Base-by-base conservation (phyloP, 2,888 invertebrate species). In the Plebejus anna region DNA sequence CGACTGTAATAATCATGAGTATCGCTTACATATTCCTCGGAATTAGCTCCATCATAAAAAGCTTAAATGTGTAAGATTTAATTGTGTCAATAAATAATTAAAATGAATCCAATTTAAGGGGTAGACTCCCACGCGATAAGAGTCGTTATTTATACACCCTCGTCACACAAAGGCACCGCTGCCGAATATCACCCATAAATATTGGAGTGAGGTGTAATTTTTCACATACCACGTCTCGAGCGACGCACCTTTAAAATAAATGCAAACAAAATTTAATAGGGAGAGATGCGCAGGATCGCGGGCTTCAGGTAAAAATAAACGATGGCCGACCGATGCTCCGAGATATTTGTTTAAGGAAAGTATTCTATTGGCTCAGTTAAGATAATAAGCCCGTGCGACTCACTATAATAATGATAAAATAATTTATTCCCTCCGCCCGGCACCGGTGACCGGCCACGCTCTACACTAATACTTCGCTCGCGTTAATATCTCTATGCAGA, bases 191-290 rank as follows among this genome's bases (percentile, higher is more conserved):
- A 92, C 91, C 94, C 94, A 94, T 94, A 94, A 94, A 94, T 94
- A 94, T 94, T 94, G 94, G 93, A 86, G 89, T 90, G 92, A 93
- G 93, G 94, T 94, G 94, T 94, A 94, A 93, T 94, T 94, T 94
- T 93, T 94, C 94, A 94, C 94, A 94, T 94, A 93, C 94, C 94
- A 91, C 88, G 91, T 92, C 92, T 88, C 90, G 92, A 89, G 89
- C 92, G 92, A 92, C 94, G 93, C 94, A 93, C 93, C 94, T 94
- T 94, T 91, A 93, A 94, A 94, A 94, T 93, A 93, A 94, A 94
- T 93, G 94, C 94, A 94, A 93, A 94, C 93, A 93, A 94, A 94
- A 93, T 93, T 92, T 94, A 94, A 94, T 94, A 94, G 94, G 93
- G 93, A 93, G 92, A 93, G 94, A 92, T 92, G 93, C 93, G 89